phyloP scores from a whole-genome alignment of 2,888 invertebrate species.

The Petrophora chlorosata region DNA sequence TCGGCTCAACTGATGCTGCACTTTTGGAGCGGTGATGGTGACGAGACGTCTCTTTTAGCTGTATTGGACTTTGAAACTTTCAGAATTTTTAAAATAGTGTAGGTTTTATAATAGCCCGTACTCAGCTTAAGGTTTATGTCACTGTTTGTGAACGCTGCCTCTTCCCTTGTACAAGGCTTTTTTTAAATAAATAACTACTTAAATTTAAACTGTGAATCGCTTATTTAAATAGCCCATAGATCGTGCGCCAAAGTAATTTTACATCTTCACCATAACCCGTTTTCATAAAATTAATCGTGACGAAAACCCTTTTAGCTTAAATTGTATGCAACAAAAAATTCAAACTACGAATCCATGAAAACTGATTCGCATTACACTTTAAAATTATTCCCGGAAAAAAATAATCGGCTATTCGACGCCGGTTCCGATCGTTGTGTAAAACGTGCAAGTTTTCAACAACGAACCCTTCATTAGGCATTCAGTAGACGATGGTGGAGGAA shows the following conservation, averaged over 20 bases:
- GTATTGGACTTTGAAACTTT: conserved; percentile 36
- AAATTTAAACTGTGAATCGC: no score
- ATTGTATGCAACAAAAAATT: background rate
- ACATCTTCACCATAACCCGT: no score
- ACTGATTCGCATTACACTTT: conserved; percentile 11
- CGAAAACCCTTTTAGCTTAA: background rate
- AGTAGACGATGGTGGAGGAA: conserved; percentile 44
- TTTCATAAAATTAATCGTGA: no score
- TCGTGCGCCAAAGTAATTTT: no score
- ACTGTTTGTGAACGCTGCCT: no score
- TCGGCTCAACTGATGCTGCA: conserved; percentile 72
- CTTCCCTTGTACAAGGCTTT: no score
- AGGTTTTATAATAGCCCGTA: no score
- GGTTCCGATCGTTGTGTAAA: conserved; percentile 32
- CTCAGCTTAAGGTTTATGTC: no score
- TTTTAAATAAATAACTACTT: no score
- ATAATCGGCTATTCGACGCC: conserved; percentile 24
- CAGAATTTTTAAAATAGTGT: no score
- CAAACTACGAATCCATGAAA: background rate
- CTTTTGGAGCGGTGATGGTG: conserved; percentile 56
- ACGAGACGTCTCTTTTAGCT: conserved; percentile 43
- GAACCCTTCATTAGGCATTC: conserved; percentile 56
- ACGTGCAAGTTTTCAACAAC: conserved; percentile 34
- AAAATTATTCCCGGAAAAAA: conserved; percentile 16
- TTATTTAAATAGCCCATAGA: no score